A percentile compares a stretch with the other conserved stretches of the same genome.
Evolutionary conservation across 2,113 vertebrate genomes (phyloP).

Genomic region (Sialia sialis): DNA sequence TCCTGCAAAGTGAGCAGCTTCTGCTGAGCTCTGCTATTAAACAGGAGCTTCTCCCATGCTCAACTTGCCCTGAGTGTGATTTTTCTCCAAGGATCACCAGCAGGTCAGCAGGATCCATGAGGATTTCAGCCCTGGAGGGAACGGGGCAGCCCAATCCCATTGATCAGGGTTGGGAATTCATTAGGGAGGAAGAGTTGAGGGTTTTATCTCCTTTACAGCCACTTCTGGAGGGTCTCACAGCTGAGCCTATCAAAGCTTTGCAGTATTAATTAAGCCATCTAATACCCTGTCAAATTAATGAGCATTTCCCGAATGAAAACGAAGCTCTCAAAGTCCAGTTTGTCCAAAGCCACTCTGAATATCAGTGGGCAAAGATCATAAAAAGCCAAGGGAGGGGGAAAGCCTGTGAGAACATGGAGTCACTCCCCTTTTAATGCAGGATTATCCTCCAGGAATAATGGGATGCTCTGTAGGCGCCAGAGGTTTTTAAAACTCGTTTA

Average conservation of each 20-base stretch:
- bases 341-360: neutral
- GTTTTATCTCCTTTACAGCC: neutral
- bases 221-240: neutral
- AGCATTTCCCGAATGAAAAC: neutral
- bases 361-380: neutral
- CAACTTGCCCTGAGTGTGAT: neutral
- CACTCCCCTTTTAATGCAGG: neutral
- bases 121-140: neutral
- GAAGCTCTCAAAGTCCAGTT: neutral
- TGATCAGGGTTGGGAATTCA: neutral
- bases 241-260: neutral
- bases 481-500: neutral
- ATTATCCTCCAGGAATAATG: neutral
- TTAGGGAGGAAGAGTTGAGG: neutral
- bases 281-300: neutral
- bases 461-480: neutral
- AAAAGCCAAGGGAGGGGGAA: neutral
- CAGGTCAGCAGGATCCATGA: neutral
- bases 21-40: constrained; percentile 1
- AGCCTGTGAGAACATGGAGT: neutral
- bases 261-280: constrained; percentile 24
- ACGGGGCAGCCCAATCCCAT: neutral
- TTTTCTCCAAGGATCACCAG: neutral
- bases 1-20: constrained; percentile 19
- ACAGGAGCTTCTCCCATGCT: neutral